Evolutionary conservation across 2,888 invertebrate species (phyloP), one percentile per base, ranked within the genome.

Genomic region (Drosophila borealis): DNA sequence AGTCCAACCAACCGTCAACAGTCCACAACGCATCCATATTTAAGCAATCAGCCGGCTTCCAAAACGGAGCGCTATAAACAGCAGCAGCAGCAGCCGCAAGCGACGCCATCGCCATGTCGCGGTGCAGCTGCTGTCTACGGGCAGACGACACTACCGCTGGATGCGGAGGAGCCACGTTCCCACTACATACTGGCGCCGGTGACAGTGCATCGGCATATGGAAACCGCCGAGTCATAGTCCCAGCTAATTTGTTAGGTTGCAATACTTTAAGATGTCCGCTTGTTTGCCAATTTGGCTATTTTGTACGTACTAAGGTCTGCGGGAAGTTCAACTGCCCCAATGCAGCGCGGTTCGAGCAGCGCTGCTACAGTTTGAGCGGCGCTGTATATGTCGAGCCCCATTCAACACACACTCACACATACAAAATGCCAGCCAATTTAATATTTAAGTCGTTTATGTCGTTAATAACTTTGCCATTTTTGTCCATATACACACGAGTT

Each of bases 121-220:
- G 74, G 78, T 11, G 46, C 51, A 0, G 56, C 49, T 5, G 67
- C 80, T 5, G 88, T 88, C 21, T 90, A 88, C 62, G 91, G 90
- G 0, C 90, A 90, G 71, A 92, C 92, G 3, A 82, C 88, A 33
- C 66, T 91, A 60, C 90, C 90, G 3, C 51, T 91, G 48, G 76
- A 81, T 17, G 70, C 74, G 1, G 84, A 74, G n/a, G 81, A 85
- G 49, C 73, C 76, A 5, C 75, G 75, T 29, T 85, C 90, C 10
- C 95, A 95, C 91, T 94, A 94, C 91, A 94, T 97, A 71, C 93
- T 97, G 83, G 97, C 96, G 49, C 96, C 97, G n/a, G 97, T 97
- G 33, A 97, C 97, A 56, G 97, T 98, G 62, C 97, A 98, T 91
- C 94, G 96, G 85, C 95, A 96, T 90, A 97, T 97, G 96, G 97